These are phyloP conservation scores for Diplolepis rosae DNA, from an alignment of 2,888 invertebrate species.

Conservation along the genomic window DNA sequence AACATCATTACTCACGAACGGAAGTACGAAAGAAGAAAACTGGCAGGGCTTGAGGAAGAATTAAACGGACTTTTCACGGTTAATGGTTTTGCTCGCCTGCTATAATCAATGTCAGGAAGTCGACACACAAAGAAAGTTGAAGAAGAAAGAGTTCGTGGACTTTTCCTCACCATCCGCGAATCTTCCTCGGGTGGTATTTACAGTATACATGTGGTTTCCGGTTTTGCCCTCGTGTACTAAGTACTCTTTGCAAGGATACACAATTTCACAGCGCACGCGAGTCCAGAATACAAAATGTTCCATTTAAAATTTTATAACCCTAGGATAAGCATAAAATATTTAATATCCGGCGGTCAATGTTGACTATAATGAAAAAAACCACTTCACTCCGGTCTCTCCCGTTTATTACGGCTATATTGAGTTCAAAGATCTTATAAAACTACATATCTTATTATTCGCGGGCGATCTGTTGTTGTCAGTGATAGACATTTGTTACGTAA, in stretches of 20 bases:
- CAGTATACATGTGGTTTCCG: too few species aligned
- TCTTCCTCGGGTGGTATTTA: too few species aligned
- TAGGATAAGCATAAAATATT: constrained; percentile 45
- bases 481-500: not conserved
- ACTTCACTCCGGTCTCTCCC: not conserved
- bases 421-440: not conserved
- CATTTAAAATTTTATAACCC: constrained; percentile 39
- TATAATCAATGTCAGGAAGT: not conserved
- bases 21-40: not conserved
- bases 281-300: constrained; percentile 30
- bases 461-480: not conserved
- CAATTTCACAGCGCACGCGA: constrained; percentile 13
- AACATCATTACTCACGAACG: not conserved
- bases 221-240: not conserved
- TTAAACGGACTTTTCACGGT: not conserved
- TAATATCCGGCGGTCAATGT: constrained; percentile 50
- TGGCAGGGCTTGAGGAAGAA: not conserved
- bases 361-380: constrained; percentile 41
- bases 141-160: not conserved
- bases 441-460: not conserved
- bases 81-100: not conserved
- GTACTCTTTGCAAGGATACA: not conserved
- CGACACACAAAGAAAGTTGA: not conserved
- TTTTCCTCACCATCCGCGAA: too few species aligned
- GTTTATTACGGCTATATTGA: not conserved